Base-by-base conservation (phyloP, 2,113 vertebrate genomes). In the Muntiacus muntjak region DNA sequence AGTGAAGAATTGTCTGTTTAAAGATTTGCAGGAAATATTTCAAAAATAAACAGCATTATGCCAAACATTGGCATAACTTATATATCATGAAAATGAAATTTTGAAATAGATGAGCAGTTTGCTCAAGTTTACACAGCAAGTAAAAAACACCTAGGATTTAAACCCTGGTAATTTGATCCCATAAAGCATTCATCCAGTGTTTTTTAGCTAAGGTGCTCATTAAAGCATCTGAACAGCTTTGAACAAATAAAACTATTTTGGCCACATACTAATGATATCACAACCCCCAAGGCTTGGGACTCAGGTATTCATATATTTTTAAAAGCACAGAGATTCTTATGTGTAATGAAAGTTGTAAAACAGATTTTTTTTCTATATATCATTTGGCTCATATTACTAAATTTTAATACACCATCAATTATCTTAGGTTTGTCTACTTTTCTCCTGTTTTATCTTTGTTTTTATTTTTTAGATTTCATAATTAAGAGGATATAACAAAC, bases 11-110 rank as follows among this genome's bases (percentile, higher is more conserved):
- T 45, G 5, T 88, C 30, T 89, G 17, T 83, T 91, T 60, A 86
- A 95, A 93, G 89, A 81, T 67, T 45, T 85, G 82, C n/a, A 81
- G 28, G 54, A 78, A 89, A 83, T 36, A 81, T 90, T 50, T 85
- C 33, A 25, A 85, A 93, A 96, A 62, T n/a, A 87, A 43, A 57
- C 45, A 74, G 8, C 21, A 87, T 62, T 71, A 58, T 58, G 12
- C 17, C 60, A 54, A 82, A 8, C 28, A 64, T 28, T n/a, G 25
- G 45, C 81, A 62, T 87, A 84, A 36, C 12, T 67, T 83, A 40
- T 4, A 19, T 21, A 25, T n/a, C 55, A 58, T 5, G 62, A 60
- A 84, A 95, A 43, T 19, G 45, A 19, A 95, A 76, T 47, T 55
- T 71, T 17, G 14, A 17, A 50, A 90, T 64, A 5, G n/a, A n/a